Base-by-base conservation (phyloP, 2,888 invertebrate genomes). In the Sepiola atlantica region DNA sequence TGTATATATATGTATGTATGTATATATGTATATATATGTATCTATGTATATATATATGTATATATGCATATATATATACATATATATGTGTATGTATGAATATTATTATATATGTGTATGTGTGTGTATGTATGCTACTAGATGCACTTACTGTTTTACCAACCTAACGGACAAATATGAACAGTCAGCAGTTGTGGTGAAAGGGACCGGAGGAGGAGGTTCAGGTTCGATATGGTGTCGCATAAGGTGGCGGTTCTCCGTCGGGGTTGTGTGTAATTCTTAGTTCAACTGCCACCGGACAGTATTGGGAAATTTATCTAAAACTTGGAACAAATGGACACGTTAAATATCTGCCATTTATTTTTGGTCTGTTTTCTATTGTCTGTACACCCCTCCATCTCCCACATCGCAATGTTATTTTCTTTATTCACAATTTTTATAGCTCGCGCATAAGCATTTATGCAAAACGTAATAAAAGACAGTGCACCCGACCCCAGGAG, bases 291-390 rank as follows among this genome's bases (percentile, higher is more conserved):
- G 77, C n/a, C 77, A n/a, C 77, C 77, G n/a, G 77, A 77, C n/a
- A 77, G 77, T 77, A 77, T 77, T 77, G 14, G 77, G 77, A n/a
- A 77, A 77, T 77, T 77, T 77, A 77, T 77, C n/a, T 77, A n/a
- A n/a, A 77, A 77, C n/a, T 77, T 77, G 16, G 77, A 77, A 14
- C 77, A n/a, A 16, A 77, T n/a, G 77, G 77, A 77, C 77, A 77
- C n/a, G n/a, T 77, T 77, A 77, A 77, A 77, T 77, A 77, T 77
- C n/a, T n/a, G n/a, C 77, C 14, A 32, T n/a, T 77, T n/a, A 77
- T 77, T 77, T 77, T 61, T 24, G 8, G 12, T 12, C 77, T 28
- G 10, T 28, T 77, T 28, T 28, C 28, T 77, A 2, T 28, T 77
- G 12, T n/a, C 77, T 77, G 24, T 45, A 45, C 45, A 45, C 45